Percentiles rank a stretch among this genome's conserved stretches.
phyloP scores from a whole-genome alignment of 2,113 vertebrate species.

The Mastomys natalensis region DNA sequence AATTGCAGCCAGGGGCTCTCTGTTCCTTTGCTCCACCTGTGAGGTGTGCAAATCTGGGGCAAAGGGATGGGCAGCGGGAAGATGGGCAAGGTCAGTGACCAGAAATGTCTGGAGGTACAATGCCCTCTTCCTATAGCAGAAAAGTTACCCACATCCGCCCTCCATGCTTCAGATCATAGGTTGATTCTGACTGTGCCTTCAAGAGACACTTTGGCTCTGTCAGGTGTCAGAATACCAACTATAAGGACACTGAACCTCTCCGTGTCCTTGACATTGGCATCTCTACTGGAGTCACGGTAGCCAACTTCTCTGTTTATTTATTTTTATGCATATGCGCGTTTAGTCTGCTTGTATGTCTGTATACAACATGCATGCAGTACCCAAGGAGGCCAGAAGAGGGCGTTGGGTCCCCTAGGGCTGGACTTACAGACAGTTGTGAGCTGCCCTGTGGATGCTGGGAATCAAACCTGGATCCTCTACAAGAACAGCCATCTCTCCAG shows the following conservation, averaged over 20 bases:
- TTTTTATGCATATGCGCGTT: not conserved
- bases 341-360: not conserved
- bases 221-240: not conserved
- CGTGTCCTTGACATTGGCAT: not conserved
- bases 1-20: not conserved
- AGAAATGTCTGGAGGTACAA: not conserved
- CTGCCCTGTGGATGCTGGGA: not conserved
- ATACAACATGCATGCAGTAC: not conserved
- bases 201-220: not conserved
- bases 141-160: not conserved
- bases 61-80: too few relatives aligned
- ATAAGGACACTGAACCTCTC: not conserved
- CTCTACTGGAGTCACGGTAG: not conserved
- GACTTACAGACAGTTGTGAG: not conserved
- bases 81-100: not conserved
- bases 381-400: not conserved
- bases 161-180: not conserved
- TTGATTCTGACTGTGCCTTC: not conserved
- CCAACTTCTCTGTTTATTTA: not conserved
- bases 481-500: not conserved
- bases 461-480: not conserved
- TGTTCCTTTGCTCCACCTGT: not conserved
- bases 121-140: not conserved
- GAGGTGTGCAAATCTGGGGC: not conserved
- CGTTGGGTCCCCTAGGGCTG: not conserved